Conservation (phyloP, 2,797 vertebrate genomes). For the Onychomys arenicola region DNA sequence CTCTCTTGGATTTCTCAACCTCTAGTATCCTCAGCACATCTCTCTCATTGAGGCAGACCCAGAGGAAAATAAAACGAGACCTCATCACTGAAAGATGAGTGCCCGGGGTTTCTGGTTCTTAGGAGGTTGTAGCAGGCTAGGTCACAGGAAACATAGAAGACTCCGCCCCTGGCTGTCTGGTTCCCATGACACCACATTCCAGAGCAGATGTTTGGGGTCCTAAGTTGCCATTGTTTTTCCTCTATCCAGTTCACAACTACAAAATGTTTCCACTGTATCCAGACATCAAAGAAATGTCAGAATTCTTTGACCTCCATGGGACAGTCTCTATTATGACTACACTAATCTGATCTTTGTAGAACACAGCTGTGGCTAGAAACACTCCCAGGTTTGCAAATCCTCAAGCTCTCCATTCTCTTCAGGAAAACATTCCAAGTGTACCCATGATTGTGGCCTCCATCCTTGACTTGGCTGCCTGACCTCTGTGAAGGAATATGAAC, state of each 20-base stretch:
- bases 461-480: not conserved
- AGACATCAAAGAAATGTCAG: not conserved
- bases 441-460: not conserved
- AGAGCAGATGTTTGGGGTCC: not conserved
- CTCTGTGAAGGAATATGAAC: not conserved
- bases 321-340: not conserved
- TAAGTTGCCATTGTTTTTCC: not conserved
- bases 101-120: not conserved
- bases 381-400: not conserved
- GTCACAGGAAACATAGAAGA: not conserved
- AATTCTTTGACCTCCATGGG: not conserved
- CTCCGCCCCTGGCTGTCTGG: not conserved
- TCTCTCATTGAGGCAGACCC: not conserved
- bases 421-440: not conserved
- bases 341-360: slow-evolving; percentile 8
- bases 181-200: not conserved
- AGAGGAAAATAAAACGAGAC: not conserved
- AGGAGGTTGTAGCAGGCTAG: not conserved
- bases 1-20: not conserved
- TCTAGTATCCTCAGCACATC: not conserved
- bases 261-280: not conserved
- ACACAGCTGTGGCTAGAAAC: not conserved
- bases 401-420: not conserved
- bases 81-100: not conserved
- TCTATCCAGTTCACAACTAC: not conserved